phyloP scores from a whole-genome alignment of 2,888 invertebrate genomes.

The Volucella inflata region DNA sequence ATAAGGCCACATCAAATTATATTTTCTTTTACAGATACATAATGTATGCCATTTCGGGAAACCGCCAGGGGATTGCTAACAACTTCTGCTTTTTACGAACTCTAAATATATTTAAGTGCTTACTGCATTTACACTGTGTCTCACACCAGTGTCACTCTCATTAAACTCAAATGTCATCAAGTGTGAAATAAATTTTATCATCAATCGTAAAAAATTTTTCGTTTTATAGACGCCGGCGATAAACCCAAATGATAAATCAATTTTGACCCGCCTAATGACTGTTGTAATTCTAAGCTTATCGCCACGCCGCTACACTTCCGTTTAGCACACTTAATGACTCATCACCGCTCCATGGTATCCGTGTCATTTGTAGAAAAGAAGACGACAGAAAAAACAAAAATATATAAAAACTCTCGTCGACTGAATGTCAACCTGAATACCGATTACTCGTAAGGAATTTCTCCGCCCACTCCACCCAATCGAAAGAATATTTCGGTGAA shows the following conservation, averaged over 20 bases:
- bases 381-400: background rate
- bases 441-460: conserved; percentile 56
- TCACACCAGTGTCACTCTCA: no score
- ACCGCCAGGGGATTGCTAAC: no score
- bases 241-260: conserved; percentile 28
- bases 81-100: no score
- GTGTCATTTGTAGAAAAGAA: conserved; percentile 36
- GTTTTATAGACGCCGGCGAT: conserved; percentile 7
- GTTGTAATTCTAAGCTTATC: conserved; percentile 40
- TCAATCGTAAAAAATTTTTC: background rate
- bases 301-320: conserved; percentile 6
- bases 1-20: no score
- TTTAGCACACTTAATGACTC: conserved; percentile 45
- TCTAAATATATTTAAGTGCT: no score
- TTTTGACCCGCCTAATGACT: conserved; percentile 40
- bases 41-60: no score
- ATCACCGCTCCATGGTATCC: conserved; percentile 35
- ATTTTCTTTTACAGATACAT: no score
- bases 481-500: conserved; percentile 47
- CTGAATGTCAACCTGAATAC: conserved; percentile 62
- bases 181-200: background rate
- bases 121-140: background rate
- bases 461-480: conserved; percentile 47
- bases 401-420: conserved; percentile 34
- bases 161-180: background rate